Evolutionary conservation across 2,113 vertebrate species (phyloP).

Genomic region (Egretta garzetta): DNA sequence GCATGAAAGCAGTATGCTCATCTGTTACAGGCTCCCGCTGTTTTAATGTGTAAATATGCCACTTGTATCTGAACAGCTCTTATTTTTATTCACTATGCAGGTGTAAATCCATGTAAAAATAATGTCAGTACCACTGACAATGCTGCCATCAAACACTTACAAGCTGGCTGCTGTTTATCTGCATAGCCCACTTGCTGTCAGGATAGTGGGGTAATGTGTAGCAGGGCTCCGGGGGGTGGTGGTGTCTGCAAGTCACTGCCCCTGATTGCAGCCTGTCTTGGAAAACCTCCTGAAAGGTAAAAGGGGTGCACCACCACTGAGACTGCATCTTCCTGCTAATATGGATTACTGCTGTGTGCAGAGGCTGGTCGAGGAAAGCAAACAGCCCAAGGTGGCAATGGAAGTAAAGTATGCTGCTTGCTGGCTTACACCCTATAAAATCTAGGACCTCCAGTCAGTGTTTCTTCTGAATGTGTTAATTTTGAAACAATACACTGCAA

Average conservation of each 20-base stretch:
- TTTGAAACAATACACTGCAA: not conserved
- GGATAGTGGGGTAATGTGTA: not conserved
- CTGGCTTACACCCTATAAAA: not conserved
- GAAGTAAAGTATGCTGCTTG: not conserved
- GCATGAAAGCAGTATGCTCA: not conserved
- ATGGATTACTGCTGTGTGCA: not conserved
- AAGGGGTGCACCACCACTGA: not conserved
- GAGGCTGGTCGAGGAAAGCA: not conserved
- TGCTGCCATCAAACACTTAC: not conserved
- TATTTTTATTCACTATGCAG: not conserved
- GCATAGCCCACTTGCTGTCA: not conserved
- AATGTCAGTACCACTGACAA: not conserved
- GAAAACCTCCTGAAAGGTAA: not conserved
- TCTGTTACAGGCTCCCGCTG: not conserved
- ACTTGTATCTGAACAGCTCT: not conserved
- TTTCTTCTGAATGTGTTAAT: not conserved
- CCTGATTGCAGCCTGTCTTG: not conserved
- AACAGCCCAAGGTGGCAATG: not conserved
- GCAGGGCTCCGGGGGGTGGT: fast-evolving
- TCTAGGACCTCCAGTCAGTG: not conserved
- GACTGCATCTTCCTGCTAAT: not conserved
- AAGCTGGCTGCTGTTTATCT: not conserved
- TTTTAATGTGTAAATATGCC: not conserved
- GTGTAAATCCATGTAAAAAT: not conserved
- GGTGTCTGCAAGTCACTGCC: not conserved